Evolutionary conservation across 2,797 vertebrate genomes (phyloP), one percentile per base, ranked within the genome.

Genomic region (Cyprinodon diabolis): DNA sequence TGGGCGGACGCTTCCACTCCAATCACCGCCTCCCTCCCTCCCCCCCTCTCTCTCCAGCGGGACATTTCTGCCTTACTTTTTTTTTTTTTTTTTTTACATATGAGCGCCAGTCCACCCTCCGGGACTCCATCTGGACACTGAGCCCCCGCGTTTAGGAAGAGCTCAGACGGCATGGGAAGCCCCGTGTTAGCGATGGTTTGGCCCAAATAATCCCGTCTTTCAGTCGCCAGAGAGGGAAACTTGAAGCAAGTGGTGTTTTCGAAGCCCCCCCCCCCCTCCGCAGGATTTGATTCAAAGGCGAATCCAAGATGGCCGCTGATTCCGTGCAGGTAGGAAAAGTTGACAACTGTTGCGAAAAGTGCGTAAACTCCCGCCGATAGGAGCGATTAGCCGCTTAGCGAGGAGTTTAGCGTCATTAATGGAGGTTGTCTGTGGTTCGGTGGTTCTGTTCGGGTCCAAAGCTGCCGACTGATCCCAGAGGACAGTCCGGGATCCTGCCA

Each of bases 271-370:
- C 90, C 86, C 89, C 89, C 90, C 92, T 89, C 85, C 87, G 73
- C 93, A 93, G 91, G 93, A 91, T 93, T 92, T 93, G 93, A 95
- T 94, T 95, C 92, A 94, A 94, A 95, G 92, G 93, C 93, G 90
- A 94, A 94, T 94, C 87, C 93, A 95, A 95, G 94, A 95, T 95
- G 95, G 95, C 95, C 89, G 94, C 94, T 90, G 95, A 95, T 79
- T 94, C 94, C 91, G 93, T 95, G 94, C 95, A 95, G 95, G 95
- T 95, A 95, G 92, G 94, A 94, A 95, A 95, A 95, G 93, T 94
- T 94, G 91, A 90, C 89, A 92, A 94, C 92, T 94, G 84, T 90
- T 91, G 78, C 75, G 86, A 87, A 92, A 94, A 94, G 92, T 92
- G 84, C 86, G 84, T 86, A 87, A 93, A 93, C 69, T 43, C 87